Percentiles rank a stretch among this genome's conserved stretches.
Evolutionary conservation across 2,113 vertebrate genomes (phyloP).

Genomic region (Salminus brasiliensis): DNA sequence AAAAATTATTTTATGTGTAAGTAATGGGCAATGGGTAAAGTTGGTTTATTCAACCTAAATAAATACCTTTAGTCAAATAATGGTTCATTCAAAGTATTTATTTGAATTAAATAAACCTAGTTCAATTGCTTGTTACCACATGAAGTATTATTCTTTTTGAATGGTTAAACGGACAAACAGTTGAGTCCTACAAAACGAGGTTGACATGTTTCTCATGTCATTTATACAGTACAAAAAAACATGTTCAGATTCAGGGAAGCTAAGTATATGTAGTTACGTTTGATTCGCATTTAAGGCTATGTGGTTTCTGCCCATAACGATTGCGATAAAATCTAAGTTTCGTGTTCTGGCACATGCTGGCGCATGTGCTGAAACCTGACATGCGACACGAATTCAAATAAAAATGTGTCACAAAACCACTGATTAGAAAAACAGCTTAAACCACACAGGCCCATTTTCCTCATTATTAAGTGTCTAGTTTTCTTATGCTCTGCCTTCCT

Average conservation of each 20-base stretch:
- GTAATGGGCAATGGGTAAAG: too few relatives aligned
- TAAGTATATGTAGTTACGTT: neutral
- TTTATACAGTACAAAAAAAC: neutral
- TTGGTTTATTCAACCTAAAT: too few relatives aligned
- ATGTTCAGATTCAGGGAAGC: neutral
- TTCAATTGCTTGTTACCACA: too few relatives aligned
- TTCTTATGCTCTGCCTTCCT: constrained; percentile 11
- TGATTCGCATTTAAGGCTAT: neutral
- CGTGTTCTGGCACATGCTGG: neutral
- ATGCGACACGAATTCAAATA: constrained; percentile 35
- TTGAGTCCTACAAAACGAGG: too few relatives aligned
- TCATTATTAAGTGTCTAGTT: constrained; percentile 31
- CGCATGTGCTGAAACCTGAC: constrained; percentile 20
- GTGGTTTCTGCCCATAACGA: neutral
- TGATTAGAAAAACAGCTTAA: constrained; percentile 57
- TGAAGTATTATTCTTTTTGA: too few relatives aligned
- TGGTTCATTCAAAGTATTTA: too few relatives aligned
- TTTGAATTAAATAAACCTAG: too few relatives aligned
- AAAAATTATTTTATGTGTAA: too few relatives aligned
- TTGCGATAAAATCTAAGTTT: constrained; percentile 15
- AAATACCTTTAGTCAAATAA: too few relatives aligned
- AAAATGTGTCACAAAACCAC: constrained; percentile 59
- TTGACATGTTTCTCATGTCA: neutral
- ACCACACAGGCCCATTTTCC: constrained; percentile 45
- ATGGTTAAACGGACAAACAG: too few relatives aligned